Percentiles rank a stretch among this genome's conserved stretches.
Conservation (phyloP, 1,140 invertebrate species). For the Diabrotica undecimpunctata region DNA sequence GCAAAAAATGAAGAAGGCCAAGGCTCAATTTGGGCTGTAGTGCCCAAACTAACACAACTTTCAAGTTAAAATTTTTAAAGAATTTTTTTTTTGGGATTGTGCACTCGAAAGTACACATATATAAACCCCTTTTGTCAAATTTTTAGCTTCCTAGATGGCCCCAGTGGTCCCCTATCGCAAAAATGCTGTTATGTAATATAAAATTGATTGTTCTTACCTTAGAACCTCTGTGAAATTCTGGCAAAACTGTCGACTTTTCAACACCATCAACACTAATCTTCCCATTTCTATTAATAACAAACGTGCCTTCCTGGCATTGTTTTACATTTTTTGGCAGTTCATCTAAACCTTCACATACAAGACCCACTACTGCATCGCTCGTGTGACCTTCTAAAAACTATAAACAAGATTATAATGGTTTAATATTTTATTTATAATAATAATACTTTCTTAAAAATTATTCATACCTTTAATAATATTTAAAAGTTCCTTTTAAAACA, state of each 20-base stretch:
- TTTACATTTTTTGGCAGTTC: conserved; percentile 12
- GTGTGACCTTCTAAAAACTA: conserved; percentile 40
- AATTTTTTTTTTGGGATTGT: too few species aligned
- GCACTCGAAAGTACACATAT: too few species aligned
- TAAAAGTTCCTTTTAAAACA: too few species aligned
- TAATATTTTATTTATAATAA: not conserved
- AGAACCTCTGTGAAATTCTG: conserved; percentile 31
- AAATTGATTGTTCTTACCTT: conserved; percentile 30
- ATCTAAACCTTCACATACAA: conserved; percentile 22
- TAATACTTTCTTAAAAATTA: not conserved
- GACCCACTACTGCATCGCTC: conserved; percentile 27
- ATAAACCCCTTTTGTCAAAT: too few species aligned
- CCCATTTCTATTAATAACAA: conserved; percentile 34
- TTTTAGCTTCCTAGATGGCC: too few species aligned
- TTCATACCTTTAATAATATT: conserved; percentile 8
- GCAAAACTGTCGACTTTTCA: conserved; percentile 37
- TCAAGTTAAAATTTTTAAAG: too few species aligned
- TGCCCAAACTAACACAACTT: too few species aligned
- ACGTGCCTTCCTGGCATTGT: conserved; percentile 14
- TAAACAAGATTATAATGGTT: not conserved
- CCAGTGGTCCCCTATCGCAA: too few species aligned
- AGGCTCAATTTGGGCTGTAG: too few species aligned
- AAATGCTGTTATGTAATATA: too few species aligned
- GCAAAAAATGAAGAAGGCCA: too few species aligned
- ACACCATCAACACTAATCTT: conserved; percentile 35